Conservation (phyloP, 2,797 vertebrate species). For the Brachyalestes nurse region DNA sequence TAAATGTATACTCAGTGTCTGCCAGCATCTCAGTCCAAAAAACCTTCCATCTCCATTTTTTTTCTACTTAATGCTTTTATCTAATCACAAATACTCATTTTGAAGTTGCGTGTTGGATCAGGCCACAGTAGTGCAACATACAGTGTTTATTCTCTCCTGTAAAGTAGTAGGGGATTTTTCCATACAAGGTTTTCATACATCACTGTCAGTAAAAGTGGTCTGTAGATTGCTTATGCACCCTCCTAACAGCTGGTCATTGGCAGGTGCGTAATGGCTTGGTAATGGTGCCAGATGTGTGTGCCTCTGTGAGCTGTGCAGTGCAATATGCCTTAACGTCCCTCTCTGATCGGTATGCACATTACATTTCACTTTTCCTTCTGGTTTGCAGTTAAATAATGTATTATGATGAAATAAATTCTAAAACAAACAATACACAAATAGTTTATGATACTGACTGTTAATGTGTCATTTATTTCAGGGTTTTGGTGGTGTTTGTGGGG, state of each 20-base stretch:
- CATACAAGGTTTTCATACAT: not conserved
- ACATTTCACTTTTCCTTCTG: not conserved
- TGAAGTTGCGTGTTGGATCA: not conserved
- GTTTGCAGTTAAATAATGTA: too few species aligned
- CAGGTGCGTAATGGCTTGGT: conserved; percentile 76
- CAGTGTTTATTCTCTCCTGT: too few species aligned
- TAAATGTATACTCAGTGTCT: not conserved
- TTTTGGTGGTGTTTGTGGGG: conserved; percentile 76
- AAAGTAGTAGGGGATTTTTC: not conserved
- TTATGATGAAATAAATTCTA: not conserved
- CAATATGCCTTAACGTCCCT: conserved; percentile 60
- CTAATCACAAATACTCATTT: not conserved
- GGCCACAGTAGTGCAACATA: too few species aligned
- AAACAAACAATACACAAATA: not conserved
- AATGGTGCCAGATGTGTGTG: conserved; percentile 68
- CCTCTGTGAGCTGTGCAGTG: conserved; percentile 64
- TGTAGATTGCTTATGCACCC: not conserved
- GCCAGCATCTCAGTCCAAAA: not conserved
- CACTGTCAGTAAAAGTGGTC: not conserved
- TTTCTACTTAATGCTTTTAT: not conserved
- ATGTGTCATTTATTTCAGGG: conserved; percentile 58
- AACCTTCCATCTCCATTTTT: not conserved
- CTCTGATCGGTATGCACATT: conserved; percentile 65
- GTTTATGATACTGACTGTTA: not conserved
- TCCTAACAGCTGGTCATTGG: conserved; percentile 21